Evolutionary conservation across 2,797 vertebrate genomes (phyloP).

Genomic region (Lutjanus campechanus): DNA sequence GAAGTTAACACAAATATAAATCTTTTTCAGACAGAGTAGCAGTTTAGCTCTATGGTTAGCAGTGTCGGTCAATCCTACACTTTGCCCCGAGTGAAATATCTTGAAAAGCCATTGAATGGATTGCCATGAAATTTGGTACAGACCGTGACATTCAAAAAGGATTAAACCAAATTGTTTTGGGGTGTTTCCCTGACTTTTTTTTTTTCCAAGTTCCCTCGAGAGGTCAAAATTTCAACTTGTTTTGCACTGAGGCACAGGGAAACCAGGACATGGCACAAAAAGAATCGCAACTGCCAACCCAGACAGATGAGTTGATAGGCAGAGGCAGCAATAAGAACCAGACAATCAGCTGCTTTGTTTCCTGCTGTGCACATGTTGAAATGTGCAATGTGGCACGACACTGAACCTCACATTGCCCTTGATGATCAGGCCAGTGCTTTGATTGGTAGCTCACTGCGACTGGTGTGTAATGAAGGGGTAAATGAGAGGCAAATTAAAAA

Average conservation of each 20-base stretch:
- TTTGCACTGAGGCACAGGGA: not conserved
- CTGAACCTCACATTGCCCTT: not conserved
- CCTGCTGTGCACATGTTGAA: not conserved
- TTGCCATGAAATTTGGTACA: constrained; percentile 6
- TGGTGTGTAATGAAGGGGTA: not conserved
- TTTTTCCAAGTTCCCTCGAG: not conserved
- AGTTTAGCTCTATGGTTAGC: no score
- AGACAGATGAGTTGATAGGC: not conserved
- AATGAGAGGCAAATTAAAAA: not conserved
- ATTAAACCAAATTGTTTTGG: constrained; percentile 22
- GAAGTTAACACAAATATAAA: not conserved
- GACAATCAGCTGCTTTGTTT: not conserved
- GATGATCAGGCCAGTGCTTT: not conserved
- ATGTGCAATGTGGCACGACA: no score
- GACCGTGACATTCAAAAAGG: constrained; percentile 9
- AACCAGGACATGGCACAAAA: not conserved
- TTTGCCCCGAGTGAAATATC: not conserved
- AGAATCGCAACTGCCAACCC: not conserved
- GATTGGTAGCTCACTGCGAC: not conserved
- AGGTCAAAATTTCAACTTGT: not conserved
- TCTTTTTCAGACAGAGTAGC: not conserved
- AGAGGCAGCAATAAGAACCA: not conserved
- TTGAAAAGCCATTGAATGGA: not conserved
- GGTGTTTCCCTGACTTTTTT: not conserved
- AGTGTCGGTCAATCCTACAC: no score